A percentile compares a stretch with the other conserved stretches of the same genome.
Conservation (phyloP, 1,140 invertebrate species). For the Danaus plexippus region DNA sequence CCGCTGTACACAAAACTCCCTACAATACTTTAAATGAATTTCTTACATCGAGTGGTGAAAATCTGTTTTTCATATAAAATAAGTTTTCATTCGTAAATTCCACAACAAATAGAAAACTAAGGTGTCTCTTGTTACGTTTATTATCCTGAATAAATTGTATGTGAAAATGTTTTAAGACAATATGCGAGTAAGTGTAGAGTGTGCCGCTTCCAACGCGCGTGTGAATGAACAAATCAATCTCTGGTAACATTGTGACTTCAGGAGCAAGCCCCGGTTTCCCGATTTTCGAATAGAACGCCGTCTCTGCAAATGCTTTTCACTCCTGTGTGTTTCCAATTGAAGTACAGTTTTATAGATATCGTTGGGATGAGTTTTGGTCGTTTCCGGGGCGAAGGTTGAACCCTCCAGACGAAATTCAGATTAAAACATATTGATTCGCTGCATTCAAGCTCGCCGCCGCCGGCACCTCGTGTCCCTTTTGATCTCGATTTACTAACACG, state of each 20-base stretch:
- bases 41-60: no score
- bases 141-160: conserved; percentile 5
- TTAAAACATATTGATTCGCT: conserved; percentile 32
- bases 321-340: conserved; percentile 17
- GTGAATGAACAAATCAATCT: no score
- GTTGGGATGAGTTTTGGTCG: conserved; percentile 13
- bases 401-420: conserved; percentile 21
- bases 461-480: no score
- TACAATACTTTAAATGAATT: no score
- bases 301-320: background rate
- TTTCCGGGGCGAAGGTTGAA: conserved; percentile 30
- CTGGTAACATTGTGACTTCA: no score
- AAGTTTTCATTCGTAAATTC: no score
- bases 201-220: no score
- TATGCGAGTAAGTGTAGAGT: conserved; percentile 9
- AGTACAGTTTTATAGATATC: conserved; percentile 6
- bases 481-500: no score
- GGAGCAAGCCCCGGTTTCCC: background rate
- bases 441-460: background rate
- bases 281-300: background rate
- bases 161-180: conserved; percentile 28
- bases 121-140: background rate
- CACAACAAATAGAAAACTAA: no score
- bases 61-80: no score
- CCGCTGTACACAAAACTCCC: no score